These are phyloP conservation scores for Delphinus delphis DNA, from an alignment of 2,113 vertebrate species.

Conservation along the genomic window DNA sequence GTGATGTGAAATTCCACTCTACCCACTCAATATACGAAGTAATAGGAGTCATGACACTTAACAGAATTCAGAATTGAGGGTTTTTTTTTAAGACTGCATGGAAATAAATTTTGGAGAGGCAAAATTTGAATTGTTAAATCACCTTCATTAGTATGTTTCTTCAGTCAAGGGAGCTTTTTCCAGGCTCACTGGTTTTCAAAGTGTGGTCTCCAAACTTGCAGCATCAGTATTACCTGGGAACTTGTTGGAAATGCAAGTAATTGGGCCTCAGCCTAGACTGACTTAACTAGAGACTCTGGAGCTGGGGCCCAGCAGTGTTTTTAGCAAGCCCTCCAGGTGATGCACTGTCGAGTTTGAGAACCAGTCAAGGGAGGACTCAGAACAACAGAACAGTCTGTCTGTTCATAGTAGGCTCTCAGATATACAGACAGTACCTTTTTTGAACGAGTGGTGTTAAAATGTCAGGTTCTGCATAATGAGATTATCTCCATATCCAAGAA, in stretches of 20 bases:
- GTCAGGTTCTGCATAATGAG: background rate
- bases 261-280: background rate
- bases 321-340: background rate
- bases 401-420: background rate
- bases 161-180: background rate
- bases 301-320: background rate
- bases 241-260: background rate
- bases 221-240: background rate
- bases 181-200: background rate
- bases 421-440: background rate
- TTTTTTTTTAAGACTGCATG: background rate
- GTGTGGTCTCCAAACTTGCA: background rate
- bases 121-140: background rate
- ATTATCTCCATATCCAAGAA: background rate
- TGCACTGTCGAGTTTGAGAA: background rate
- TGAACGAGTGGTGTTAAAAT: background rate
- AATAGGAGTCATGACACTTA: background rate
- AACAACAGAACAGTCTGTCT: background rate
- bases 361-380: background rate
- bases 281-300: background rate
- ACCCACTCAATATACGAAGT: background rate
- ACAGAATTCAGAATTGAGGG: background rate
- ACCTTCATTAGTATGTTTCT: background rate
- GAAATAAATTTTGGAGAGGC: background rate
- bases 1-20: background rate